These are phyloP conservation scores for Condylostylus longicornis DNA, from an alignment of 1,140 invertebrate genomes.

Conservation along the genomic window DNA sequence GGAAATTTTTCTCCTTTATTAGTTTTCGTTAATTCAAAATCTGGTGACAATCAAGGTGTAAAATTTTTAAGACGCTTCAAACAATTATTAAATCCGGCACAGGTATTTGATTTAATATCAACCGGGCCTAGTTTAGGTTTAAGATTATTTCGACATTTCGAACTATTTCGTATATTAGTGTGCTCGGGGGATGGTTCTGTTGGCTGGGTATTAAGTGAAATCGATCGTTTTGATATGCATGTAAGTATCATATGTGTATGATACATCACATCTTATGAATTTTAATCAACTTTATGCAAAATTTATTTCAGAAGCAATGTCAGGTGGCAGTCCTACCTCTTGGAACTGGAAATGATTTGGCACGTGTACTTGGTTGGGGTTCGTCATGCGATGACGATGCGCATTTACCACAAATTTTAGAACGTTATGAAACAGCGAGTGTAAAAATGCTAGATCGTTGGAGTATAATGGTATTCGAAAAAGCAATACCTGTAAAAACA, in stretches of 20 bases:
- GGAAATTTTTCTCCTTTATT: constrained; percentile 60
- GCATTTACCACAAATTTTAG: constrained; percentile 76
- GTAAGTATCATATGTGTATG: too few species aligned
- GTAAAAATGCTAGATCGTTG: constrained; percentile 93
- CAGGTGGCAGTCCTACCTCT: constrained; percentile 84
- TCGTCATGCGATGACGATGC: constrained; percentile 89
- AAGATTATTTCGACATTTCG: constrained; percentile 75
- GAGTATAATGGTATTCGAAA: constrained; percentile 85
- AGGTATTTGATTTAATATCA: constrained; percentile 90
- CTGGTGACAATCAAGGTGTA: constrained; percentile 93
- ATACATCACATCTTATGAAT: too few species aligned
- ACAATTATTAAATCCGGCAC: constrained; percentile 89
- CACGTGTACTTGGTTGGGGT: constrained; percentile 89
- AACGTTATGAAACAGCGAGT: constrained; percentile 85
- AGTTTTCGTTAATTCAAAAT: constrained; percentile 95
- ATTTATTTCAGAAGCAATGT: constrained; percentile 56
- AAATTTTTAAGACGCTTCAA: constrained; percentile 90
- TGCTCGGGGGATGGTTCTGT: constrained; percentile 89
- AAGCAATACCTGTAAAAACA: constrained; percentile 44
- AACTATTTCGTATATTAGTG: constrained; percentile 79
- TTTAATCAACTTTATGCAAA: not conserved
- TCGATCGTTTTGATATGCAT: constrained; percentile 82
- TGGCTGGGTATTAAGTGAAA: constrained; percentile 86
- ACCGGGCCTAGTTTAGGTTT: constrained; percentile 75
- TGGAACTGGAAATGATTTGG: constrained; percentile 91